Evolutionary conservation across 2,113 vertebrate genomes (phyloP), one percentile per base, ranked within the genome.

Genomic region (Brachypteracias leptosomus): DNA sequence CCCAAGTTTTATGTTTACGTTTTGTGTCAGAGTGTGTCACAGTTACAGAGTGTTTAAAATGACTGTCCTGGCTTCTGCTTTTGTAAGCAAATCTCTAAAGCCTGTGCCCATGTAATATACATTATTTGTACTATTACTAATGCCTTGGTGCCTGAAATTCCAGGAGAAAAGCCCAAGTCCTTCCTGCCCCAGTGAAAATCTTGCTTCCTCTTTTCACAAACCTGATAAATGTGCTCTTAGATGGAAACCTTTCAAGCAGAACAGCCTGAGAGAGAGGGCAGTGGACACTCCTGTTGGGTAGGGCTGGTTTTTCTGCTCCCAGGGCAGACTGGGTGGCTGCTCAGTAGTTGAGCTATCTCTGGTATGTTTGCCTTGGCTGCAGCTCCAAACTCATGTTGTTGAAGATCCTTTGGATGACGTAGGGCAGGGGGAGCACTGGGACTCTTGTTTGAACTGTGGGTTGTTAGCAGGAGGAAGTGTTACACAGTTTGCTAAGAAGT

Each of bases 321-420:
- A 85, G 70, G 74, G 47, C 84, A 91, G 80, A 46, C 38, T 33
- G 62, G 65, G 29, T 0, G 5, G 62, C 51, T 93, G 38, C 38
- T 38, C 35, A 5, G 35, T 22, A 35, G 49, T 46, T 85, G n/a
- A 1, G 20, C 67, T 46, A 18, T 79, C 44, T 12, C 28, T 29
- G 79, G 62, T 82, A 77, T 85, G 88, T 90, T 95, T 95, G 72
- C 40, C 63, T 90, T 92, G 94, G 79, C 85, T 88, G 67, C 46
- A 29, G 72, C 62, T 76, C 25, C 9, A 2, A 7, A 11, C 49
- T 22, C 1, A 5, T 62, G 57, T 83, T 47, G 66, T 55, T 36
- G 57, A 49, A 35, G 35, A 33, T 58, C 28, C 36, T 82, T 73
- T 86, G 51, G 35, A 6, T 93, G 73, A 61, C 2, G 1, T 44